These are phyloP conservation scores for Bufo bufo DNA, from an alignment of 2,113 vertebrate genomes.

Conservation along the genomic window DNA sequence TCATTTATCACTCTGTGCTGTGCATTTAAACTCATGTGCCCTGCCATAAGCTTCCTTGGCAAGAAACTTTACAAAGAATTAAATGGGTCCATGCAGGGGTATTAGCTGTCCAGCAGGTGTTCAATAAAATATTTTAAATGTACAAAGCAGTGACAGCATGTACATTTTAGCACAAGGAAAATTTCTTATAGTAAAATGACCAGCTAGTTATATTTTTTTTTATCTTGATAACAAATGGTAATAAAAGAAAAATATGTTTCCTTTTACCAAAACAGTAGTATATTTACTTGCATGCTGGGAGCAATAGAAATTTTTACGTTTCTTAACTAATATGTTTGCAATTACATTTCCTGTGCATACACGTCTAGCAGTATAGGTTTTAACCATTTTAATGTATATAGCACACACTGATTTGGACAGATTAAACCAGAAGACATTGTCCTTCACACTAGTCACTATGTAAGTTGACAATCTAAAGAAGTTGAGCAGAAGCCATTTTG, in stretches of 20 bases:
- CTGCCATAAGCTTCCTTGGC: constrained; percentile 52
- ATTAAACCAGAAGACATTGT: not conserved
- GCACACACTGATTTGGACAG: not conserved
- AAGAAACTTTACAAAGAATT: constrained; percentile 45
- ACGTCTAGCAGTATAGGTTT: not conserved
- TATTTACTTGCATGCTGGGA: constrained; percentile 12
- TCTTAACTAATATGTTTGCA: not conserved
- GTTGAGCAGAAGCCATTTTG: too few species aligned
- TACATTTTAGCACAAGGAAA: constrained; percentile 22
- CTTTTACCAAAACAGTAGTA: constrained; percentile 25
- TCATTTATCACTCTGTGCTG: constrained; percentile 55
- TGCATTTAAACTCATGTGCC: constrained; percentile 46
- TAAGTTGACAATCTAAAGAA: not conserved
- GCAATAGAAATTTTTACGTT: constrained; percentile 11
- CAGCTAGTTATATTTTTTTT: not conserved
- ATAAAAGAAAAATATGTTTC: constrained; percentile 18
- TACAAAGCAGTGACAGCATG: constrained; percentile 19
- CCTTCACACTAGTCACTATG: not conserved
- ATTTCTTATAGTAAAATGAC: not conserved
- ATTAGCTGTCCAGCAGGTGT: constrained; percentile 55
- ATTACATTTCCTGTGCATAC: not conserved
- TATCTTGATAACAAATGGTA: not conserved
- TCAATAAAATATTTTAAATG: constrained; percentile 56
- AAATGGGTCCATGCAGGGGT: constrained; percentile 49
- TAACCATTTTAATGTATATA: too few species aligned